Conservation (phyloP, 2,888 invertebrate genomes). For the Pandemis cinnamomeana region DNA sequence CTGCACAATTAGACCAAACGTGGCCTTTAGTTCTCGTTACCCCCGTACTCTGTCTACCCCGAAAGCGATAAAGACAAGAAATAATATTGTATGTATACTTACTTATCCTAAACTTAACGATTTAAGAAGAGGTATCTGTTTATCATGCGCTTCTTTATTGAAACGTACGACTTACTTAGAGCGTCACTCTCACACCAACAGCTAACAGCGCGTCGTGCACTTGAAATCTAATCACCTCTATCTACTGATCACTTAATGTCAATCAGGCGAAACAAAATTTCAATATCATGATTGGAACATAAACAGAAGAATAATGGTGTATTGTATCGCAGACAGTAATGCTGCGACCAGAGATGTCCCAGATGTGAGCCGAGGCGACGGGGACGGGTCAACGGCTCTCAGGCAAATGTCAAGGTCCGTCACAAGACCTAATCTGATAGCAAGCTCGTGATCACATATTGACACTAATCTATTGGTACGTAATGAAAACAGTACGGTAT, state of each 20-base stretch:
- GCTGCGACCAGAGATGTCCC: conserved; percentile 56
- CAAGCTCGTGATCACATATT: conserved; percentile 40
- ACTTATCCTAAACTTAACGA: background rate
- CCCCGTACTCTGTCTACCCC: too few species aligned
- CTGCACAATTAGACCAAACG: too few species aligned
- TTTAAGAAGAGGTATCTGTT: background rate
- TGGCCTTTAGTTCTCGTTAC: too few species aligned
- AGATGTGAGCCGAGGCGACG: conserved; percentile 64
- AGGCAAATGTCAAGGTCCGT: conserved; percentile 44
- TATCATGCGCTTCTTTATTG: background rate
- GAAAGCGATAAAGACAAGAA: too few species aligned
- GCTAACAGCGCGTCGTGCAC: conserved; percentile 13
- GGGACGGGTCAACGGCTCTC: conserved; percentile 66
- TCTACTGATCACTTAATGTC: conserved; percentile 67
- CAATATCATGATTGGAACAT: conserved; percentile 72
- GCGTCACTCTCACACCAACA: background rate
- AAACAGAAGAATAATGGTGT: conserved; percentile 69
- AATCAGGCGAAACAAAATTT: conserved; percentile 65
- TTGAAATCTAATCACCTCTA: conserved; percentile 57
- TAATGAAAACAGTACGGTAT: conserved; percentile 34
- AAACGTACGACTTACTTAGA: conserved; percentile 1
- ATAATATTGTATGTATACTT: too few species aligned
- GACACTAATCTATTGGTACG: conserved; percentile 41
- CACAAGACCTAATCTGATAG: conserved; percentile 39
- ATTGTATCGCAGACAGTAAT: conserved; percentile 71